These are phyloP conservation scores for Asarcornis scutulata DNA, from an alignment of 2,113 vertebrate species.

Conservation along the genomic window DNA sequence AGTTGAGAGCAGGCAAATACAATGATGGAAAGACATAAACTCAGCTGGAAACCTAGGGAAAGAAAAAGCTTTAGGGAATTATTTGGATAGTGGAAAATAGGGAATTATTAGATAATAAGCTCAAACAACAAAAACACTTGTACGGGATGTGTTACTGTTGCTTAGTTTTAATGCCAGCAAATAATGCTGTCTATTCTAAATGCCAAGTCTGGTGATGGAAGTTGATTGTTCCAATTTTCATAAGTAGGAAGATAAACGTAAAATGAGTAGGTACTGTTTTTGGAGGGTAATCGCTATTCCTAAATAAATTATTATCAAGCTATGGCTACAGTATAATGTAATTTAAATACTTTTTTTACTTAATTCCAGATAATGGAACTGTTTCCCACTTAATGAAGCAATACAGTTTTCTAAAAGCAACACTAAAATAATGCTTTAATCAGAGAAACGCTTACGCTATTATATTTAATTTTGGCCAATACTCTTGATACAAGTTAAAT, in stretches of 20 bases:
- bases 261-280: background rate
- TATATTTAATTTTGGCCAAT: constrained; percentile 53
- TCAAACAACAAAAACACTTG: background rate
- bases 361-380: constrained; percentile 10
- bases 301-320: background rate
- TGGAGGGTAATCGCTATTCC: background rate
- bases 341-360: constrained; percentile 20
- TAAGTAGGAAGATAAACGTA: background rate
- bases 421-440: constrained; percentile 60
- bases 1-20: background rate
- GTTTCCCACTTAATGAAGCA: constrained; percentile 33
- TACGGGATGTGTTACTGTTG: background rate
- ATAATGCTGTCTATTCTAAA: background rate
- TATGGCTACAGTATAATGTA: background rate
- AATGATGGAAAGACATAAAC: background rate
- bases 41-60: background rate
- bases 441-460: constrained; percentile 42
- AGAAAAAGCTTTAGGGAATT: background rate
- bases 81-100: background rate
- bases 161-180: background rate
- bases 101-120: background rate
- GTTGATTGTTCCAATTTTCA: background rate
- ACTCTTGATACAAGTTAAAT: constrained; percentile 58
- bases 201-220: background rate
- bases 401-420: constrained; percentile 48